Evolutionary conservation across 2,888 invertebrate genomes (phyloP).

Genomic region (Aleiodes alternator): DNA sequence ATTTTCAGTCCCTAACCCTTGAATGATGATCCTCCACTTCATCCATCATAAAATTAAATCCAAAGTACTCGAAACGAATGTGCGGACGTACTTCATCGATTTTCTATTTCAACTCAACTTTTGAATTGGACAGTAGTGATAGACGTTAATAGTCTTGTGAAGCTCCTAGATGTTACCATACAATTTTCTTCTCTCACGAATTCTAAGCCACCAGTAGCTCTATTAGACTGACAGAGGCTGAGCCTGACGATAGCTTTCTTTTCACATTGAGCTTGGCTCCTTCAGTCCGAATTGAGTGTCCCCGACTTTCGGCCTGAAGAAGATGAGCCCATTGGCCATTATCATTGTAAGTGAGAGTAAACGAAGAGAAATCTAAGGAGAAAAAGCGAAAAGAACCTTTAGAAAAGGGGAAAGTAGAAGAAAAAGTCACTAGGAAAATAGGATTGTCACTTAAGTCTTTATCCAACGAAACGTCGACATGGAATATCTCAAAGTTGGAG

Average conservation of each 20-base stretch:
- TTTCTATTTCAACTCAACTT: neutral
- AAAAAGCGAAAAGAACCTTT: neutral
- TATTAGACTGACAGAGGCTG: conserved; percentile 24
- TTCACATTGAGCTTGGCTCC: conserved; percentile 39
- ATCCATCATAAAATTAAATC: neutral
- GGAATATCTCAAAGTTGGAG: conserved; percentile 47
- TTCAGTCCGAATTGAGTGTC: conserved; percentile 31
- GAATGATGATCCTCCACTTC: no score
- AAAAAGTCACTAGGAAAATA: conserved; percentile 44
- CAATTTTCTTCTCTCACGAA: conserved; percentile 7
- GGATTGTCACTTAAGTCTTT: conserved; percentile 58
- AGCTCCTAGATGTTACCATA: neutral
- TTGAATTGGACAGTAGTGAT: neutral
- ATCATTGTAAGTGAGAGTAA: no score
- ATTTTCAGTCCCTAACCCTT: no score
- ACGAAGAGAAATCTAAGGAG: conserved; percentile 1
- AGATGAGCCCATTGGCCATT: conserved; percentile 22
- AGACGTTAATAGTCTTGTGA: neutral
- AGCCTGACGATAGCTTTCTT: conserved; percentile 35
- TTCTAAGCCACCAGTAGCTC: conserved; percentile 19
- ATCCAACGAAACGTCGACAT: conserved; percentile 55
- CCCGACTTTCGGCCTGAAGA: conserved; percentile 23
- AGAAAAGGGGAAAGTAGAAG: conserved; percentile 3
- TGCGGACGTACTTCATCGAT: neutral
- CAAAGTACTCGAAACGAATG: no score